A percentile compares a stretch with the other conserved stretches of the same genome.
phyloP scores from a whole-genome alignment of 2,797 vertebrate genomes.

The Eulemur coronatus region DNA sequence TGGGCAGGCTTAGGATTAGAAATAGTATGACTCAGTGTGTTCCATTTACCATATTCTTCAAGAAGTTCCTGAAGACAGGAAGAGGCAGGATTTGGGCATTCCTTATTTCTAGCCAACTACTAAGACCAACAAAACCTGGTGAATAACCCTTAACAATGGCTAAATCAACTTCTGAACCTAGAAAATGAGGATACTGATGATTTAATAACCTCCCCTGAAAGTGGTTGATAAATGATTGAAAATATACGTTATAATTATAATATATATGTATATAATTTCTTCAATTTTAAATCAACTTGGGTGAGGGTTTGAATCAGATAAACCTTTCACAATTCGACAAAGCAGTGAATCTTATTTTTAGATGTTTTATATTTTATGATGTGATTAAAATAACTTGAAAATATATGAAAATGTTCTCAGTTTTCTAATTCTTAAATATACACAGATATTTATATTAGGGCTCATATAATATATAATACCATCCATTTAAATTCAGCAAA shows the following conservation, averaged over 20 bases:
- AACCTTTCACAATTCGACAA: neutral
- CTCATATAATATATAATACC: neutral
- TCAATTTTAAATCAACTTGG: neutral
- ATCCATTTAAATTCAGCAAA: conserved; percentile 17
- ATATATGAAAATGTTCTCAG: neutral
- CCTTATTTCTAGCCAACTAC: neutral
- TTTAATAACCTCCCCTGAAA: neutral
- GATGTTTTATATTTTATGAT: neutral
- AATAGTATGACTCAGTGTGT: neutral
- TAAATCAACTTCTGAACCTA: neutral
- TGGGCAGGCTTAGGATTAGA: neutral
- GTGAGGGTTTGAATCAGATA: neutral
- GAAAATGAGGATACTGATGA: neutral
- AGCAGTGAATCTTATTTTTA: conserved; percentile 1
- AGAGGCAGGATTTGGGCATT: neutral
- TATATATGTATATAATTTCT: neutral
- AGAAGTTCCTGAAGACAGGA: neutral
- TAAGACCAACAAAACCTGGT: neutral
- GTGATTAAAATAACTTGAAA: conserved; percentile 23
- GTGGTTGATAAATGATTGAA: neutral
- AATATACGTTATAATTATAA: neutral
- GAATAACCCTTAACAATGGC: neutral
- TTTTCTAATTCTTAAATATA: conserved; percentile 1
- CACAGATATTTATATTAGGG: neutral
- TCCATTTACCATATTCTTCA: neutral